These are phyloP conservation scores for Halichondria panicea DNA, from an alignment of 37 sponge, comb jelly and placozoan species.

Conservation along the genomic window DNA sequence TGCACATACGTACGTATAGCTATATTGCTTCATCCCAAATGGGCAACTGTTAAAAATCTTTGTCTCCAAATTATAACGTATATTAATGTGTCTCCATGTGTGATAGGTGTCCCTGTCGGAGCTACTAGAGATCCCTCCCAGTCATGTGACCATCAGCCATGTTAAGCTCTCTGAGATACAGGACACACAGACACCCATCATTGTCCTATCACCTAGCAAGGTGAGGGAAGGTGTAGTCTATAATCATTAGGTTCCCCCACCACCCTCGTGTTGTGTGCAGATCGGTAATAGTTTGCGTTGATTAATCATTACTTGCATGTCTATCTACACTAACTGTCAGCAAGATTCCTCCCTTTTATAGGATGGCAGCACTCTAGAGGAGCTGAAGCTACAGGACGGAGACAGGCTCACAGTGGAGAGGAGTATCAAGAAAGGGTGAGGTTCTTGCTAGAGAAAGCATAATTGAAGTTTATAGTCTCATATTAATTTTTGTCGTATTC, in stretches of 20 bases:
- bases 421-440: constrained; percentile 56
- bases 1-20: neutral
- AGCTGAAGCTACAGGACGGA: constrained; percentile 53
- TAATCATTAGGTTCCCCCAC: too few species aligned
- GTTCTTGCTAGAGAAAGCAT: neutral
- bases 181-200: constrained; percentile 3
- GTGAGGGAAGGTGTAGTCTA: constrained; percentile 4
- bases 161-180: constrained; percentile 31
- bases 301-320: neutral
- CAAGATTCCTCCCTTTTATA: neutral
- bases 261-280: too few species aligned
- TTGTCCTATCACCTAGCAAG: constrained; percentile 14
- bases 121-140: neutral
- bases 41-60: neutral
- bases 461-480: too few species aligned
- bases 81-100: too few species aligned
- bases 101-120: constrained; percentile 11
- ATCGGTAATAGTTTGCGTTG: too few species aligned
- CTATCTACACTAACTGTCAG: neutral
- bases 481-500: too few species aligned
- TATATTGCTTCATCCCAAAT: neutral
- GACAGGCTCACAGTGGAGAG: constrained; percentile 62
- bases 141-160: constrained; percentile 38
- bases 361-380: constrained; percentile 39
- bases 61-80: neutral